Base-by-base conservation (phyloP, 2,888 invertebrate genomes). In the Cataglyphis altisquamis region DNA sequence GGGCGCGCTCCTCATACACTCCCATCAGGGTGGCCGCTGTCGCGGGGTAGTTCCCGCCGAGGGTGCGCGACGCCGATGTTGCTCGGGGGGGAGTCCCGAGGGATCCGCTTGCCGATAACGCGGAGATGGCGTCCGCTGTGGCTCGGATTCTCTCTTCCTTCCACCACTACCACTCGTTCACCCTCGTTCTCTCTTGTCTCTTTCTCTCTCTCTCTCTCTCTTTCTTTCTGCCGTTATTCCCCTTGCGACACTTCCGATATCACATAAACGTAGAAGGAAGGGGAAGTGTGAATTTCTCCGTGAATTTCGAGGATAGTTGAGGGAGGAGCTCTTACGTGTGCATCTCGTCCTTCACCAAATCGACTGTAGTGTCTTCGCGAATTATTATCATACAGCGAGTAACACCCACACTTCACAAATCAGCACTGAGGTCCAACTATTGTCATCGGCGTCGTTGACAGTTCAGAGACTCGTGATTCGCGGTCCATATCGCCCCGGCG, bases 1-100 rank as follows among this genome's bases (percentile, higher is more conserved):
- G 95, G 95, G 95, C 96, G 95, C 96, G 96, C 96, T 97, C 97
- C 96, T 97, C 97, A 97, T 97, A 98, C 96, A 98, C 97, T 97
- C 98, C 98, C 98, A 98, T 98, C 97, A 97, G 97, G 94, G 94
- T 95, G 94, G 94, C 94, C 94, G 94, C 94, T 94, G 92, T 94
- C 91, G 93, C 94, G 94, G 94, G 94, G 93, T 94, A 91, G 90
- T 93, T 94, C 94, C 94, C 94, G 94, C 94, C 87, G 91, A 93
- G 92, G 92, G 92, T 93, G 93, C 91, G 92, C 92, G 93, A 93
- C 91, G 92, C 90, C 89, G 93, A 92, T 89, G 92, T 90, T 92
- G 90, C 91, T 91, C 91, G 94, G 93, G 94, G 94, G 95, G 95
- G 95, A 93, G 89, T 90, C 90, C 95, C 95, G 95, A 94, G 95